phyloP scores from a whole-genome alignment of 2,797 vertebrate species.

The Cossypha dichroa region DNA sequence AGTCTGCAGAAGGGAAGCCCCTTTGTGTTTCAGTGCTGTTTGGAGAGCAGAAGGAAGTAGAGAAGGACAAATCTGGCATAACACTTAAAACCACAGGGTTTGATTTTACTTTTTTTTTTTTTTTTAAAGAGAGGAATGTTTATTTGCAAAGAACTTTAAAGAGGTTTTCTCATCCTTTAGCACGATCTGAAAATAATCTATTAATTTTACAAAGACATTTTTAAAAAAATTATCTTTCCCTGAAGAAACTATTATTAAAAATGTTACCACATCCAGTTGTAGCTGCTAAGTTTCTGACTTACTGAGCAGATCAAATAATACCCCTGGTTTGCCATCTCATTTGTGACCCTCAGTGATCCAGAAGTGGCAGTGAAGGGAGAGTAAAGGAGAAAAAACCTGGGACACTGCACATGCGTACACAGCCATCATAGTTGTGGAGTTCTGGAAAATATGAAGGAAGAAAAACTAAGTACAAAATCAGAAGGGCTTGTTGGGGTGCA shows the following conservation, averaged over 20 bases:
- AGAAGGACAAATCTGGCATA: not conserved
- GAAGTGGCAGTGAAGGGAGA: not conserved
- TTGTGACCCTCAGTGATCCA: not conserved
- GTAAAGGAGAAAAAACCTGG: not conserved
- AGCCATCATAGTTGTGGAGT: not conserved
- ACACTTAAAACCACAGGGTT: not conserved
- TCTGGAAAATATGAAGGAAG: not conserved
- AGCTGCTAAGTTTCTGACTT: not conserved
- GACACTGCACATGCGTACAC: not conserved
- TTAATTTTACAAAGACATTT: not conserved
- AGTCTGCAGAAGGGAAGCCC: not conserved
- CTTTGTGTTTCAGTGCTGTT: not conserved
- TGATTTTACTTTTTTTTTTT: not conserved
- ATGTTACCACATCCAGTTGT: not conserved
- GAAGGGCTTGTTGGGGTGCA: not conserved
- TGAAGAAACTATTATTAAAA: not conserved
- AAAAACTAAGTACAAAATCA: not conserved
- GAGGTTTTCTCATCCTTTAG: not conserved
- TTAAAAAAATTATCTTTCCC: not conserved
- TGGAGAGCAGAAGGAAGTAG: not conserved
- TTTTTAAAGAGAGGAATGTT: not conserved
- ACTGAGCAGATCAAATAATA: not conserved
- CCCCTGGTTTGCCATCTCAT: not conserved
- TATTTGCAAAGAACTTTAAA: not conserved
- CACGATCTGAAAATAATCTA: not conserved